Evolutionary conservation across 2,888 invertebrate species (phyloP), one percentile per base, ranked within the genome.

Genomic region (Omphaloscelis lunosa): DNA sequence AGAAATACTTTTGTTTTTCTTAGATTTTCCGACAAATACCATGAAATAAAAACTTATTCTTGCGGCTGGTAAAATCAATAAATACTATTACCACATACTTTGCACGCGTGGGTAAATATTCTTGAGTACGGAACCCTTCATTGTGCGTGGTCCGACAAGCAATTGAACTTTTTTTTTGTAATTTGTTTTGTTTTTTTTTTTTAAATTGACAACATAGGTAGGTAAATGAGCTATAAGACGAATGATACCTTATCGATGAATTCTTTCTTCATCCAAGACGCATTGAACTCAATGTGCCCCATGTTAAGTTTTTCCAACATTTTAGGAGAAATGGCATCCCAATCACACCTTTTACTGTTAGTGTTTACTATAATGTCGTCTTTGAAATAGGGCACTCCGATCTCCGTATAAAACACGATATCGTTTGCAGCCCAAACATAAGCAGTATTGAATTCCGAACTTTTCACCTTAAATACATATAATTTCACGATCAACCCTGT

Each of bases 261-360:
- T 72, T 95, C 95, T 81, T 94, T 96, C 86, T 94, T 95, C 91
- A 96, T 86, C 95, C 95, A 96, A 58, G 94, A 89, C 4, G 91
- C 92, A 87, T 91, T 95, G 74, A 96, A 94, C 75, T 94, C 91
- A 15, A 93, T 93, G 58, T 93, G 91, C 75, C 95, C 96, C 59
- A 93, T 83, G 59, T 91, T 92, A 59, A 92, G 87, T 23, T 89
- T 80, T 41, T 92, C 80, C 56, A 94, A 78, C 61, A 90, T 59
- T 53, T 93, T 88, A 77, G 89, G 89, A 62, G 92, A 90, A 5
- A 93, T 85, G 72, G 91, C 87, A 58, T 93, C 88, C 90, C 90
- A 90, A 73, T 93, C 92, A 85, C 93, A 93, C 15, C 4, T 56
- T 77, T 8, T 81, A 80, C 29, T 68, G 77, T 81, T 6, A 82